phyloP scores from a whole-genome alignment of 2,797 vertebrate species.

The Fratercula arctica region DNA sequence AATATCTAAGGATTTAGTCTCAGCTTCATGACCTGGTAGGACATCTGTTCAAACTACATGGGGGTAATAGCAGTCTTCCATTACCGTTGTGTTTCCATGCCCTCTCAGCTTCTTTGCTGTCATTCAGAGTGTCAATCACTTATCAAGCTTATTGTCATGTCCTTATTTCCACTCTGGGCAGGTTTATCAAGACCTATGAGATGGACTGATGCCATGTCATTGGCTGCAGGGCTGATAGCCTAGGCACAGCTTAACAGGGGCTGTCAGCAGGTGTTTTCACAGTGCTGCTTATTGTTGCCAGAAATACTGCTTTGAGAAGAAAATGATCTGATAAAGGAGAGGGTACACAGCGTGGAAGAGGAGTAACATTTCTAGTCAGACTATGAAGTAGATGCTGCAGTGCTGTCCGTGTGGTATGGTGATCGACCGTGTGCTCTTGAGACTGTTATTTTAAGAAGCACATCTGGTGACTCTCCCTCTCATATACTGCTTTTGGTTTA shows the following conservation, averaged over 20 bases:
- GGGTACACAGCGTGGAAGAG: too few species aligned
- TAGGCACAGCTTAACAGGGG: background rate
- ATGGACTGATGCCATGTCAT: background rate
- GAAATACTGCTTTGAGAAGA: background rate
- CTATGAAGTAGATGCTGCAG: background rate
- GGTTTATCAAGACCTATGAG: background rate
- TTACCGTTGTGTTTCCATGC: background rate
- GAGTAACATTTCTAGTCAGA: background rate
- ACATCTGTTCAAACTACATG: background rate
- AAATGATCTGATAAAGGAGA: background rate
- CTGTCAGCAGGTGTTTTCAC: background rate
- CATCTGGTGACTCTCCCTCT: background rate
- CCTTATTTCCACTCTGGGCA: background rate
- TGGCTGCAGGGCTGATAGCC: background rate
- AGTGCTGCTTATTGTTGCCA: background rate
- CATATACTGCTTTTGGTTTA: background rate
- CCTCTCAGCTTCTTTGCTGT: background rate
- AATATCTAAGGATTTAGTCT: background rate
- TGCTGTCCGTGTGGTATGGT: background rate
- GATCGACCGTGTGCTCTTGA: background rate
- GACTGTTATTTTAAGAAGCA: background rate
- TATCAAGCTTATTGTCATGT: background rate
- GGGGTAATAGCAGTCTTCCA: background rate
- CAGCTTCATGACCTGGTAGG: background rate
- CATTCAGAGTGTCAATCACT: background rate